These are phyloP conservation scores for Drosophila lacicola DNA, from an alignment of 2,888 invertebrate species.

Conservation along the genomic window DNA sequence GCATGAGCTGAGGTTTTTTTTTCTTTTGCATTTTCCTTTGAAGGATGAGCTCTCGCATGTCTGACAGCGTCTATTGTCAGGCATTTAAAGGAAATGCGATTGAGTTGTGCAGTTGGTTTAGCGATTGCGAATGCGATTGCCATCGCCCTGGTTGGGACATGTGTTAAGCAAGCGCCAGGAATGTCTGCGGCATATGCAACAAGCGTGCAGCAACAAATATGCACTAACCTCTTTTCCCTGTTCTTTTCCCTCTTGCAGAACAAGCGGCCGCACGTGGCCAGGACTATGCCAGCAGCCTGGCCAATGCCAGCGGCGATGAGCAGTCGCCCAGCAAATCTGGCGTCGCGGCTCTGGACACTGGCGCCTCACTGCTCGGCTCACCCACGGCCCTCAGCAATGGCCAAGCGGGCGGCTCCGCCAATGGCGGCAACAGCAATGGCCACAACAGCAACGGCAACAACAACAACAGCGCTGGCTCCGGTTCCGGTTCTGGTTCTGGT, in stretches of 20 bases:
- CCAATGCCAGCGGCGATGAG: slow-evolving; percentile 76
- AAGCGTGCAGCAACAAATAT: slow-evolving; percentile 16
- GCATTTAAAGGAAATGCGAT: slow-evolving; percentile 69
- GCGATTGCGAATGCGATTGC: slow-evolving; percentile 7
- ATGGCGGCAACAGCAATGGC: slow-evolving; percentile 10
- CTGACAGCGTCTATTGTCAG: slow-evolving; percentile 60
- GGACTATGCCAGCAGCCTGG: slow-evolving; percentile 75
- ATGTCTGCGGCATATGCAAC: slow-evolving; percentile 29
- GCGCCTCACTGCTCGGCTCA: slow-evolving; percentile 53
- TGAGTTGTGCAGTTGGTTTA: slow-evolving; percentile 17
- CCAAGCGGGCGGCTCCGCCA: slow-evolving; percentile 41
- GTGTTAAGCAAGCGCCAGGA: slow-evolving; percentile 66
- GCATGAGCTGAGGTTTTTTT: slow-evolving; percentile 9
- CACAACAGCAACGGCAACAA: slow-evolving; percentile 5
- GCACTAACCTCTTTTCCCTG: not conserved
- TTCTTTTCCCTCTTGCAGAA: slow-evolving; percentile 50
- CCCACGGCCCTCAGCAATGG: slow-evolving; percentile 56
- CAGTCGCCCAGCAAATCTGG: slow-evolving; percentile 77
- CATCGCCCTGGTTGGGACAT: slow-evolving; percentile 40
- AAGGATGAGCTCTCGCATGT: slow-evolving; percentile 46
- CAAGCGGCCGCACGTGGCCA: slow-evolving; percentile 79
- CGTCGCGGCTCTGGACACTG: slow-evolving; percentile 29
- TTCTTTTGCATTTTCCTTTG: slow-evolving; percentile 8
- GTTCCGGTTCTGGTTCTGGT: slow-evolving; percentile 19
- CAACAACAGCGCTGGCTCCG: slow-evolving; percentile 10